Evolutionary conservation across 2,797 vertebrate genomes (phyloP).

Genomic region (Pangasius mekongensis): DNA sequence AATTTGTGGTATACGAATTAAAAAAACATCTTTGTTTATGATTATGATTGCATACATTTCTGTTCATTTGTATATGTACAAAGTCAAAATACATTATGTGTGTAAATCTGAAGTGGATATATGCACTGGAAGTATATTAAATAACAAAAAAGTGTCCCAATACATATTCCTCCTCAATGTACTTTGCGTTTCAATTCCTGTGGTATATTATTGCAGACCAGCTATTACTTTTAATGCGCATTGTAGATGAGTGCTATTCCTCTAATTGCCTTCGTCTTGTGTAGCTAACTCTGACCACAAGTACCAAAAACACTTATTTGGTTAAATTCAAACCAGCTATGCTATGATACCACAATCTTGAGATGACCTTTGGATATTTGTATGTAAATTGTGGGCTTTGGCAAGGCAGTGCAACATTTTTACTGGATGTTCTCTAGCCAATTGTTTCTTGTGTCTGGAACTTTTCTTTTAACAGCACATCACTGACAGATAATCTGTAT

Average conservation of each 20-base stretch:
- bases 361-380: background rate
- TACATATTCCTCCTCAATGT: background rate
- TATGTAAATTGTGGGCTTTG: background rate
- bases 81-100: background rate
- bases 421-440: background rate
- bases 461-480: background rate
- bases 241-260: background rate
- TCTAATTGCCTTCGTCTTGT: background rate
- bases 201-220: background rate
- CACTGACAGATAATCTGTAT: constrained; percentile 12
- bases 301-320: background rate
- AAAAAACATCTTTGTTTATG: too few species aligned
- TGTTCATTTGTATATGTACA: background rate
- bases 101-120: background rate
- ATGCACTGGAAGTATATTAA: background rate
- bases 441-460: background rate
- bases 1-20: background rate
- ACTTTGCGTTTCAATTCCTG: background rate
- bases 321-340: constrained; percentile 5
- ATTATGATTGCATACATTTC: background rate
- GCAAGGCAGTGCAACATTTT: background rate
- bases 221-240: background rate
- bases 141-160: background rate
- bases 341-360: background rate
- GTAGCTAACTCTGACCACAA: background rate